phyloP scores from a whole-genome alignment of 2,888 invertebrate species.

The Campoplex capitator region DNA sequence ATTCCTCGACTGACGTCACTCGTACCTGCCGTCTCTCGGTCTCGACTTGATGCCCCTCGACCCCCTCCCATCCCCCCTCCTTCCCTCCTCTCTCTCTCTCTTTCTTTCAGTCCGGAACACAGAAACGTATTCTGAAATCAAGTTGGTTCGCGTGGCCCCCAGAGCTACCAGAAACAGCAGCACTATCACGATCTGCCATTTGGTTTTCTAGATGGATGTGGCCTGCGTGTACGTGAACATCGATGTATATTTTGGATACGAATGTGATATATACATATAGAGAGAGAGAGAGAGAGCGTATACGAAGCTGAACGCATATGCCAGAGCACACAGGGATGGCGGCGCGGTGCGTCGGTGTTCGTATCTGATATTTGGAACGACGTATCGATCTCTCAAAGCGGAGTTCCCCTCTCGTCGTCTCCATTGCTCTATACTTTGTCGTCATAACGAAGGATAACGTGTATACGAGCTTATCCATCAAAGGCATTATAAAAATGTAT shows the following conservation, averaged over 20 bases:
- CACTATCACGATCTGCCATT: conserved; percentile 58
- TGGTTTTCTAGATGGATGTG: conserved; percentile 42
- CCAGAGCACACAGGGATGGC: conserved; percentile 32
- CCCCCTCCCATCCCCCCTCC: neutral
- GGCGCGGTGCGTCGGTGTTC: conserved; percentile 47
- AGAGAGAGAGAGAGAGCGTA: neutral
- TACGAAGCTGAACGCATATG: conserved; percentile 45
- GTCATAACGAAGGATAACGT: neutral
- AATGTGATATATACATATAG: neutral
- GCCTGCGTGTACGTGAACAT: neutral
- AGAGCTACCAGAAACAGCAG: conserved; percentile 45
- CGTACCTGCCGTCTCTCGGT: conserved; percentile 75
- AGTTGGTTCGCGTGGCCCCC: conserved; percentile 53
- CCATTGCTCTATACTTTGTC: neutral
- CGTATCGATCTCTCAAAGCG: conserved; percentile 63
- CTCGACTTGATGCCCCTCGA: conserved; percentile 36
- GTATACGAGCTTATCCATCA: neutral
- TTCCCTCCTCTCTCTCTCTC: conserved; percentile 1
- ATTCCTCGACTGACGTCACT: conserved; percentile 81
- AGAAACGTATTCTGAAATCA: conserved; percentile 46
- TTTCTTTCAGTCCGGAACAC: conserved; percentile 27
- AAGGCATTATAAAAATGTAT: neutral
- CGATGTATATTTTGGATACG: neutral
- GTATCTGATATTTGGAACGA: conserved; percentile 65
- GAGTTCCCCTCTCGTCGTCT: conserved; percentile 36